Percentiles rank a stretch among this genome's conserved stretches.
Conservation (phyloP, 2,888 invertebrate genomes). For the Drosophila buzzatii region DNA sequence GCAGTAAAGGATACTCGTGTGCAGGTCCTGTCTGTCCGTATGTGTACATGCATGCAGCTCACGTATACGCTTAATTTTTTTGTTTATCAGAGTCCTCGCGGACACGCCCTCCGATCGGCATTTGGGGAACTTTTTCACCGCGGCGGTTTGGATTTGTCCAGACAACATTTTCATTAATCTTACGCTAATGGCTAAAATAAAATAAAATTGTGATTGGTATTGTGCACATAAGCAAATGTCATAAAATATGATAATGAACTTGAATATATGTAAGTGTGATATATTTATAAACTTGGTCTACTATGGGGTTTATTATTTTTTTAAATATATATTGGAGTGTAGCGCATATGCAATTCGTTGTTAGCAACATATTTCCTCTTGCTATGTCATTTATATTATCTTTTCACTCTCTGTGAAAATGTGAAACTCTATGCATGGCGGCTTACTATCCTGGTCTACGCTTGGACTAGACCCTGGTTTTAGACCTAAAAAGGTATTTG, state of each 20-base stretch:
- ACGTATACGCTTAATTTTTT: conserved; percentile 80
- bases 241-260: neutral
- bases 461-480: conserved; percentile 14
- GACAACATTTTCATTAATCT: conserved; percentile 26
- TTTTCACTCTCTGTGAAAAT: conserved; percentile 49
- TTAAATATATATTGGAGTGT: neutral
- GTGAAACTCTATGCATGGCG: conserved; percentile 61
- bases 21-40: conserved; percentile 38
- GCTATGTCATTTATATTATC: conserved; percentile 16
- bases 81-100: conserved; percentile 66
- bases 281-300: neutral
- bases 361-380: too few species aligned
- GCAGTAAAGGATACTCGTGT: conserved; percentile 29
- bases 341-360: conserved; percentile 40
- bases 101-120: conserved; percentile 36
- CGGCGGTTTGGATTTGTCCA: conserved; percentile 4
- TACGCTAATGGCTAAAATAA: conserved; percentile 3
- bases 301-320: neutral
- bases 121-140: conserved; percentile 42
- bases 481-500: conserved; percentile 27
- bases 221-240: neutral
- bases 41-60: conserved; percentile 57
- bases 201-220: conserved; percentile 10
- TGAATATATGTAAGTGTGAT: neutral
- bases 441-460: conserved; percentile 49